Conservation (phyloP, 2,113 vertebrate species). For the Stictonetta naevosa region DNA sequence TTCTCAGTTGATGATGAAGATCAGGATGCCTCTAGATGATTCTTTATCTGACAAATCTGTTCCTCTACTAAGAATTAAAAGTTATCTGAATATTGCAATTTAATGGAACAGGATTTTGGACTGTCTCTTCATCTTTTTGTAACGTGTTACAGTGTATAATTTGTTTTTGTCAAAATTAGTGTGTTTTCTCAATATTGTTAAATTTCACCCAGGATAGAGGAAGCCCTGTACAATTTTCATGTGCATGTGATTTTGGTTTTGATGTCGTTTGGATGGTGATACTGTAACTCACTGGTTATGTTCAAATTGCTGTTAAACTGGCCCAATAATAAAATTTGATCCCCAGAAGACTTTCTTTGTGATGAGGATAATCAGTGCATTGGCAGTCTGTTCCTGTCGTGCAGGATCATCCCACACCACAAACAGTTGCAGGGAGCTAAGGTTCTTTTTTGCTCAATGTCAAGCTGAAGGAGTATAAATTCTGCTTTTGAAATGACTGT, state of each 20-base stretch:
- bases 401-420: not conserved
- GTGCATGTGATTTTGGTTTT: not conserved
- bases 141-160: not conserved
- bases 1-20: not conserved
- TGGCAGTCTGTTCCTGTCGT: not conserved
- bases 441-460: constrained; percentile 17
- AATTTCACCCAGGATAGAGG: not conserved
- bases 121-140: not conserved
- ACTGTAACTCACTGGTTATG: not conserved
- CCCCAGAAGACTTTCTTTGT: not conserved
- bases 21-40: not conserved
- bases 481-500: constrained; percentile 61
- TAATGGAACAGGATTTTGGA: not conserved
- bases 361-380: not conserved
- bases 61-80: not conserved
- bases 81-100: not conserved
- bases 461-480: constrained; percentile 56
- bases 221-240: not conserved
- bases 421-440: not conserved
- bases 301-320: not conserved
- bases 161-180: not conserved
- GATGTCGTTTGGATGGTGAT: not conserved
- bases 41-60: not conserved
- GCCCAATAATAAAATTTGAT: not conserved
- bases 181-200: not conserved